Percentiles rank a stretch among this genome's conserved stretches.
These are phyloP conservation scores for Synanthedon vespiformis DNA, from an alignment of 2,888 invertebrate genomes.

Conservation along the genomic window DNA sequence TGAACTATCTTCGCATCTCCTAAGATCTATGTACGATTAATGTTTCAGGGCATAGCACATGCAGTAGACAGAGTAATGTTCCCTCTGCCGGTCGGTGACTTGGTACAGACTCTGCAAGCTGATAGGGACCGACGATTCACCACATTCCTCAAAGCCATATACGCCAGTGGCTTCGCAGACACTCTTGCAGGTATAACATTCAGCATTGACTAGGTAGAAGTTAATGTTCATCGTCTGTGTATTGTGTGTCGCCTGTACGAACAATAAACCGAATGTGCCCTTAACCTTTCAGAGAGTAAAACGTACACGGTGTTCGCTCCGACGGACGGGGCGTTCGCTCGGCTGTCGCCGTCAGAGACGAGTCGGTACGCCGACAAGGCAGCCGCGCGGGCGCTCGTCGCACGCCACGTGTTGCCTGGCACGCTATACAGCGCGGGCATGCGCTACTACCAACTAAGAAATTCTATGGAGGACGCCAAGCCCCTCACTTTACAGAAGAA, in stretches of 20 bases:
- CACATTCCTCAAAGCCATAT: slow-evolving; percentile 81
- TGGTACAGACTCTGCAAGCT: slow-evolving; percentile 86
- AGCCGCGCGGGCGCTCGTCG: slow-evolving; percentile 78
- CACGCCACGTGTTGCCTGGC: slow-evolving; percentile 81
- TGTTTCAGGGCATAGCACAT: slow-evolving; percentile 78
- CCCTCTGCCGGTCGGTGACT: slow-evolving; percentile 88
- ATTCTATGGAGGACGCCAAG: slow-evolving; percentile 80
- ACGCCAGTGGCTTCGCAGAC: slow-evolving; percentile 81
- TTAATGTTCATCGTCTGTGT: too few species aligned
- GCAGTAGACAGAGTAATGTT: slow-evolving; percentile 90
- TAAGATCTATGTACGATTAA: too few species aligned
- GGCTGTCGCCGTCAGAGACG: slow-evolving; percentile 72
- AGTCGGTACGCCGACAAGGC: slow-evolving; percentile 73
- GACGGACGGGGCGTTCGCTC: slow-evolving; percentile 83
- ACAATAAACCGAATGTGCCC: too few species aligned
- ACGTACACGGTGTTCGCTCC: slow-evolving; percentile 89
- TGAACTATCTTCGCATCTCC: too few species aligned
- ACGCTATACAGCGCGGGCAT: slow-evolving; percentile 88
- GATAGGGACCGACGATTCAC: slow-evolving; percentile 86
- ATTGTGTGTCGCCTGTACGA: too few species aligned
- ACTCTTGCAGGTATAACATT: slow-evolving; percentile 73
- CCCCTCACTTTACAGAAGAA: slow-evolving; percentile 85
- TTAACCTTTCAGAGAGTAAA: slow-evolving; percentile 74
- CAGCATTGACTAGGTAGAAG: background rate
- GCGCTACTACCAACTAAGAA: slow-evolving; percentile 87